Evolutionary conservation across 2,888 invertebrate species (phyloP), one percentile per base, ranked within the genome.

Genomic region (Hypselothyrea guttata): DNA sequence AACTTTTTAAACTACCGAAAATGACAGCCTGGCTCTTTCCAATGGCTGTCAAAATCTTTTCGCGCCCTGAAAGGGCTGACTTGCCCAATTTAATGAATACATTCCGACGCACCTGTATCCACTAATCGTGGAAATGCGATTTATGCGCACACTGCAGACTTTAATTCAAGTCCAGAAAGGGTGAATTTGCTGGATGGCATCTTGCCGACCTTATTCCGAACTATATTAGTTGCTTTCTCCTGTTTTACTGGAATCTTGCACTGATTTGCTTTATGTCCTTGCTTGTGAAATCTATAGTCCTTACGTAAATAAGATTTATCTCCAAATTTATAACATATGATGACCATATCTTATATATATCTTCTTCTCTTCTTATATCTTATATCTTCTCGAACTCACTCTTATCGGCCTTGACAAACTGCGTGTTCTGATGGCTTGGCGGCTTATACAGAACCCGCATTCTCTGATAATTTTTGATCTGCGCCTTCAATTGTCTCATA

Each of bases 251-350:
- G 5, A 7, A 28, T 7, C 28, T 13, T 33, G 11, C 35, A 35
- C 9, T 35, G 16, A 7, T 4, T 8, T 28, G 28, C 28, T 9
- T 7, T 28, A 7, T 28, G 28, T 8, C 28, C 28, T 28, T 4
- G 28, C 9, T 28, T 3, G 1, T 28, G 4, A 7, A 13, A 38
- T 8, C 37, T 38, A 11, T 37, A n/a, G 11, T 38, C 7, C 8
- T 12, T 22, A 12, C 1, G 2, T 38, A 45, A 8, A 33, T 46
- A 34, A 12, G 34, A 22, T 4, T 46, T 13, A 9, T 34, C 13
- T 22, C 48, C 49, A 33, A 31, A 40, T 16, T 49, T 38, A 11
- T 40, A 48, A 16, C 48, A 48, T 9, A 38, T 48, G 27, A 16
- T 15, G 11, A 30, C 38, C 13, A 30, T 9, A 9, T 28, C 13